A percentile compares a stretch with the other conserved stretches of the same genome.
Conservation (phyloP, 2,797 vertebrate genomes). For the Lindbergichthys nudifrons region DNA sequence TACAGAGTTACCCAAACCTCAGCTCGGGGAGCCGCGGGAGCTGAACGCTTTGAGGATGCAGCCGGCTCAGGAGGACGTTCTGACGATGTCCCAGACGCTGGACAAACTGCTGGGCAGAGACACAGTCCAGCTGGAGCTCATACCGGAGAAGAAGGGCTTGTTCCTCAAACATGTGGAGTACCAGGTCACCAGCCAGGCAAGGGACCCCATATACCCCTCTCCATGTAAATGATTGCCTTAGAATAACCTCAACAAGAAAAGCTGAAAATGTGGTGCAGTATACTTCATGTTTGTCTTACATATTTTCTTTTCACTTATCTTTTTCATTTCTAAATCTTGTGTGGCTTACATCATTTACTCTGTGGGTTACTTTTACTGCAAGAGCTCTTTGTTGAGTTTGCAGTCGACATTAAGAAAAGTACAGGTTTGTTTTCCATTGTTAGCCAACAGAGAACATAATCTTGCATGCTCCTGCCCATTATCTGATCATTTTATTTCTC, state of each 20-base stretch:
- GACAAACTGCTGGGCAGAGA: slow-evolving; percentile 90
- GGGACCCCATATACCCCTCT: slow-evolving; percentile 18
- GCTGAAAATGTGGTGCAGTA: background rate
- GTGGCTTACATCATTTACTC: slow-evolving; percentile 3
- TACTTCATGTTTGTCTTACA: background rate
- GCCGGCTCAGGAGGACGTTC: slow-evolving; percentile 85
- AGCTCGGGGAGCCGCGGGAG: slow-evolving; percentile 82
- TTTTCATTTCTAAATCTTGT: background rate
- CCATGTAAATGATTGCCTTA: background rate
- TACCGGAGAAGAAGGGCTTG: slow-evolving; percentile 97
- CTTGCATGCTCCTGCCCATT: background rate
- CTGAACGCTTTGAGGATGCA: slow-evolving; percentile 87
- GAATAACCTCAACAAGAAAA: background rate
- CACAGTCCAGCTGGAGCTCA: slow-evolving; percentile 92
- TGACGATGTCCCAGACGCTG: slow-evolving; percentile 89
- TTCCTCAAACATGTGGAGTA: slow-evolving; percentile 99
- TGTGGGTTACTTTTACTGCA: background rate
- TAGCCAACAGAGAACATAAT: background rate
- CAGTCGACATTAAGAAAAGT: background rate
- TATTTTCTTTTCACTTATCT: background rate
- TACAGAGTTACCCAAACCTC: slow-evolving; percentile 88
- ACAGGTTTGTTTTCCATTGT: background rate
- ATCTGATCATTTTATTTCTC: slow-evolving; percentile 7
- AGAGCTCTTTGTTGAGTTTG: slow-evolving; percentile 9
- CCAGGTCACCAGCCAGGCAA: slow-evolving; percentile 94